Base-by-base conservation (phyloP, 2,888 invertebrate species). In the Erebia palarica region DNA sequence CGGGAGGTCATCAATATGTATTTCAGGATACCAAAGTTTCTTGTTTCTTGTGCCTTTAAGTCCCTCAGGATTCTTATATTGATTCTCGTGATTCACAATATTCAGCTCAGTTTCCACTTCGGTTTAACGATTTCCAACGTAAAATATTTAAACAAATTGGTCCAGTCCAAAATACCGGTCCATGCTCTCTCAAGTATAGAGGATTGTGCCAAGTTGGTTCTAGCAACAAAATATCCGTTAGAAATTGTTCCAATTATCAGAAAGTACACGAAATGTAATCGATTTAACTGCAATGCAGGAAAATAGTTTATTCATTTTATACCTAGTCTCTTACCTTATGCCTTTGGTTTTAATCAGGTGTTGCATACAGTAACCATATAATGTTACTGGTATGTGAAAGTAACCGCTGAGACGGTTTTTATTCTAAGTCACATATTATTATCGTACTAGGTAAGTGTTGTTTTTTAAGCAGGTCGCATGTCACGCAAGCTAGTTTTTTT, bases 231-330 rank as follows among this genome's bases (percentile, higher is more conserved):
- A 49, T 14, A 63, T 14, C 63, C 14, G 63, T 21, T 13, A 60
- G 21, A 49, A 47, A 14, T 18, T 63, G 47, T 47, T 63, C 47
- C 63, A 63, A 63, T 63, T 63, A 59, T 47, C 44, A 47, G 47
- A 63, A 21, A 49, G 63, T n/a, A n/a, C 42, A 42, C n/a, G 21
- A 49, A 47, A 47, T 21, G 47, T 7, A 49, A 13, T 63, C n/a
- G 60, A 44, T 44, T 63, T 49, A 14, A 21, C 63, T 63, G 63
- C 21, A 63, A 49, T 47, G 42, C 59, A 59, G 59, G 14, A 55
- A 18, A 55, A 55, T 16, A 8, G 18, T 55, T 59, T 59, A 36
- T 21, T 21, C 3, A 27, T 59, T 59, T 59, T 59, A 55, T 55
- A n/a, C n/a, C n/a, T n/a, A 55, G 16, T 10, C 16, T 16, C 55